Evolutionary conservation across 2,113 vertebrate species (phyloP), one percentile per base, ranked within the genome.

Genomic region (Hippocampus comes): DNA sequence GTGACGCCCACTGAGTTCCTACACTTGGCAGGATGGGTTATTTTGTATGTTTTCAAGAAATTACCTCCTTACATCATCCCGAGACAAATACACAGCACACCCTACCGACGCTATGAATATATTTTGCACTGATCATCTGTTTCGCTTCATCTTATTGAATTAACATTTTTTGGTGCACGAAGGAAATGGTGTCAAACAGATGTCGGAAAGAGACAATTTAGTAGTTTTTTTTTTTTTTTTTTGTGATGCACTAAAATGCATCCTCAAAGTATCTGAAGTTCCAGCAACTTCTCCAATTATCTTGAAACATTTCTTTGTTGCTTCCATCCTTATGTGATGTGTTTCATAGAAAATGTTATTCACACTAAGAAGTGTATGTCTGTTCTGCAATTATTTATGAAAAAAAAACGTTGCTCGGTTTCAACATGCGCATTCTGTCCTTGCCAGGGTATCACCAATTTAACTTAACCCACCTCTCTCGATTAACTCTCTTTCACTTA

Each of bases 261-360:
- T 25, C 23, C 30, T 61, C 18, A 7, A 34, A 20, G 15, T 38
- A 38, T 5, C 30, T 72, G 75, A 76, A 68, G 48, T 76, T 69
- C 73, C 53, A 65, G 68, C 42, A 70, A 72, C 67, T 70, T 64
- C 63, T 72, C 56, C 70, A 67, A 55, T 72, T 75, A 76, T 68
- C 68, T 72, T 61, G 49, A 61, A 25, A 63, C 74, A 49, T 67
- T 72, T 43, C 38, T 49, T 73, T 66, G 74, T 77, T 43, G 49
- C n/a, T 60, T 75, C 60, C 41, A 74, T 84, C 75, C 79, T 68
- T 63, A 11, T 14, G 10, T 6, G 43, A 46, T 12, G 43, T 46
- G 43, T 57, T 46, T 17, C 38, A 48, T 68, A 51, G 71, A 74
- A 63, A 27, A 18, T 21, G 67, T 34, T 61, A 70, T 55, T 60